Conservation (phyloP, 2,888 invertebrate genomes). For the Philonicus albiceps region DNA sequence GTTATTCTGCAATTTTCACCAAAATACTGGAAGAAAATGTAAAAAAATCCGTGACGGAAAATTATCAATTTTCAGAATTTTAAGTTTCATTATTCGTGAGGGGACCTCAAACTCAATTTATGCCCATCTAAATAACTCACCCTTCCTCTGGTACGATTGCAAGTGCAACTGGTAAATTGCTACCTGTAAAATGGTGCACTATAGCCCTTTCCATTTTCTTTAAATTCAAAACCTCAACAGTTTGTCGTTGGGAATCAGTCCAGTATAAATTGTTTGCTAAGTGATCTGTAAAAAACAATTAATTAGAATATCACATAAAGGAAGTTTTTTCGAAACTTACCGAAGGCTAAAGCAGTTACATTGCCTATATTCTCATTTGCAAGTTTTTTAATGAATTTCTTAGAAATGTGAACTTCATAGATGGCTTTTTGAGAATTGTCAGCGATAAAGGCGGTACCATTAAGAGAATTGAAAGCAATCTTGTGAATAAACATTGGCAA, state of each 20-base stretch:
- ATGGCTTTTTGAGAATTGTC: conserved; percentile 65
- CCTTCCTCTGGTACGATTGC: conserved; percentile 66
- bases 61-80: no score
- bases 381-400: conserved; percentile 55
- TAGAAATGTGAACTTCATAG: conserved; percentile 59
- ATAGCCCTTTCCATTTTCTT: conserved; percentile 68
- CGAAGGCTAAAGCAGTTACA: conserved; percentile 69
- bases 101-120: no score
- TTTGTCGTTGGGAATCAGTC: conserved; percentile 70
- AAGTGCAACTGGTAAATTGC: conserved; percentile 74
- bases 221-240: conserved; percentile 73
- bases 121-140: conserved; percentile 49
- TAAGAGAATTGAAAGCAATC: conserved; percentile 71
- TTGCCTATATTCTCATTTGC: conserved; percentile 63
- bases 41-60: no score
- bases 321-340: conserved; percentile 56
- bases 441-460: conserved; percentile 66
- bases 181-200: conserved; percentile 67
- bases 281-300: conserved; percentile 66
- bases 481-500: conserved; percentile 69
- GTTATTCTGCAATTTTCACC: no score
- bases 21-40: no score
- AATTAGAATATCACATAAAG: background rate
- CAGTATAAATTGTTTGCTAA: conserved; percentile 78
- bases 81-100: no score